phyloP scores from a whole-genome alignment of 2,888 invertebrate genomes.

The Taphrorychus bicolor region DNA sequence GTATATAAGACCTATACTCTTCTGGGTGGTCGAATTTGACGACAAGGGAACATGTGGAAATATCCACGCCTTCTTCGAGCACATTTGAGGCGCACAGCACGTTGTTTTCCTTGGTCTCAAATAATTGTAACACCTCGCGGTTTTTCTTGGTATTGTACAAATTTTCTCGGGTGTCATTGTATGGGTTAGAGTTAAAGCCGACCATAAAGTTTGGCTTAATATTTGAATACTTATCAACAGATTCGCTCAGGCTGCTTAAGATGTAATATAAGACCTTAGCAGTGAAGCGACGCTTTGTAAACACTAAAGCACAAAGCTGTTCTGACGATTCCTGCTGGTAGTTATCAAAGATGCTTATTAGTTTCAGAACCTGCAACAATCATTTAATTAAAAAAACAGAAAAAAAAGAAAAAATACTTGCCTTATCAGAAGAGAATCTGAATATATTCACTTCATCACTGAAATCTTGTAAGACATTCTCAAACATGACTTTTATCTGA shows the following conservation, averaged over 20 bases:
- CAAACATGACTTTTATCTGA: constrained; percentile 63
- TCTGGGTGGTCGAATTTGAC: constrained; percentile 74
- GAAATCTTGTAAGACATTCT: constrained; percentile 60
- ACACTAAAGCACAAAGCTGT: constrained; percentile 73
- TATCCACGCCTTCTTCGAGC: constrained; percentile 83
- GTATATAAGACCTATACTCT: constrained; percentile 83
- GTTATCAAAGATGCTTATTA: constrained; percentile 69
- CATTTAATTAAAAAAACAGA: too few relatives aligned
- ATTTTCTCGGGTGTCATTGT: constrained; percentile 65
- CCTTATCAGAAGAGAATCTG: constrained; percentile 70
- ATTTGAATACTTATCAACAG: constrained; percentile 64
- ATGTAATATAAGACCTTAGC: constrained; percentile 78
- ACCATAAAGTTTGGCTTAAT: constrained; percentile 76
- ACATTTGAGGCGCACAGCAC: constrained; percentile 79
- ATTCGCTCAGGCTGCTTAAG: constrained; percentile 63
- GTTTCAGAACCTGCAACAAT: constrained; percentile 49
- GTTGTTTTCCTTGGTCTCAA: constrained; percentile 68
- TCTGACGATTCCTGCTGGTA: constrained; percentile 62
- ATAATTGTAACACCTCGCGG: constrained; percentile 61
- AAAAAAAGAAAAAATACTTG: constrained; percentile 1
- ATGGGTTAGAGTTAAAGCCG: constrained; percentile 69
- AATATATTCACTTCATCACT: constrained; percentile 62
- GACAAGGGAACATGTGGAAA: constrained; percentile 82
- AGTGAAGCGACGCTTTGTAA: constrained; percentile 75
- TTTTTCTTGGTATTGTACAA: constrained; percentile 62